Evolutionary conservation across 2,113 vertebrate genomes (phyloP).

Genomic region (Protomyctophum bolini): DNA sequence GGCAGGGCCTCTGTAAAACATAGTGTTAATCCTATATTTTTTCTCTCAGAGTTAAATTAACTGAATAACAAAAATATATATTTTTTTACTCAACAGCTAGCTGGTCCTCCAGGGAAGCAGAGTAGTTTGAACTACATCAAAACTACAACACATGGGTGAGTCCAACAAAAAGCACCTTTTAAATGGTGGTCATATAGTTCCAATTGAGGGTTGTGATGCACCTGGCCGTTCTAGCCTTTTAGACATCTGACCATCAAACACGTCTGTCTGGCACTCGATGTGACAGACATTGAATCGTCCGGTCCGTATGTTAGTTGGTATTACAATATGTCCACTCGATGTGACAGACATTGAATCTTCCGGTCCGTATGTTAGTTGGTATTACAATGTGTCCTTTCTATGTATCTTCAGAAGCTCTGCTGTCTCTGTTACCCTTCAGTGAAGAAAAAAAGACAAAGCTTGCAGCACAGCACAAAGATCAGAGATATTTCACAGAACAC

Average conservation of each 20-base stretch:
- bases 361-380: no score
- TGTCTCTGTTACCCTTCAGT: constrained; percentile 33
- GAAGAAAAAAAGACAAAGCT: constrained; percentile 23
- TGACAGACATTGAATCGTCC: not conserved
- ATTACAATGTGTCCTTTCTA: not conserved
- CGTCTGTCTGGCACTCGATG: constrained; percentile 1
- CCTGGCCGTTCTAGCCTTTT: constrained; percentile 29
- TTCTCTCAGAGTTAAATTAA: no score
- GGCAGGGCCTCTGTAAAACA: not conserved
- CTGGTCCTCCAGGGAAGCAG: constrained; percentile 33
- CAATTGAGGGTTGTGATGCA: constrained; percentile 45
- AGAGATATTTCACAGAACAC: constrained; percentile 59
- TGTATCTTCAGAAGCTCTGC: not conserved
- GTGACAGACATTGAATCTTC: not conserved
- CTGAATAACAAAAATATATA: constrained; percentile 32
- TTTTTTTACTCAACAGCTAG: constrained; percentile 40
- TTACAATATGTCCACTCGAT: not conserved
- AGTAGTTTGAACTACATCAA: constrained; percentile 45
- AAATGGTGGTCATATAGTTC: constrained; percentile 33
- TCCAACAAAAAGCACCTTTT: constrained; percentile 51
- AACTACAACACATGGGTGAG: constrained; percentile 36
- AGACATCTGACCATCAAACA: constrained; percentile 23
- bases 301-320: no score
- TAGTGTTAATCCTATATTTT: no score
- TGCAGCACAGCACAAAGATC: constrained; percentile 43